Evolutionary conservation across 2,888 invertebrate genomes (phyloP).

Genomic region (Strigamia transsilvanica): DNA sequence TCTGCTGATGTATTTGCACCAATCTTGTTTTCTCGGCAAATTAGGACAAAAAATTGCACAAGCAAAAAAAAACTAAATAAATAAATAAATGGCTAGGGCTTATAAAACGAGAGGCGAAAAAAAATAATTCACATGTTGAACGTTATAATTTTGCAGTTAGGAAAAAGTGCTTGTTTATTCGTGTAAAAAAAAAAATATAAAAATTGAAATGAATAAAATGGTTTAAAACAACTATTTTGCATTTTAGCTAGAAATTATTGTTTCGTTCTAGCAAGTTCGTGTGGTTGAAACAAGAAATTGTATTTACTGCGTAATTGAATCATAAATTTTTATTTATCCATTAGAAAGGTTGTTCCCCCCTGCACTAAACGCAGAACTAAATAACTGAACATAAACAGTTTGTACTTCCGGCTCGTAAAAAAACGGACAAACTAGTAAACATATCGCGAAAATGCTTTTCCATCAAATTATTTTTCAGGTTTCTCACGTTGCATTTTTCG

Average conservation of each 20-base stretch:
- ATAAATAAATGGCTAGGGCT: constrained; percentile 2
- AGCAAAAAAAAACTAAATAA: background rate
- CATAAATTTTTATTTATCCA: background rate
- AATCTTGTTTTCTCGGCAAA: constrained; percentile 27
- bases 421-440: too few relatives aligned
- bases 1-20: constrained; percentile 38
- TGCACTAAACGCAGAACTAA: background rate
- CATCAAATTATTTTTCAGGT: too few relatives aligned
- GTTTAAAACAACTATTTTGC: background rate
- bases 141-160: constrained; percentile 5
- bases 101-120: background rate
- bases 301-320: background rate
- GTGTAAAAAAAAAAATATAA: constrained; percentile 2
- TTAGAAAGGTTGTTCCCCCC: background rate
- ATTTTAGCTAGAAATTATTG: background rate
- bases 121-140: background rate
- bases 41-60: background rate
- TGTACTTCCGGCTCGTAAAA: too few relatives aligned
- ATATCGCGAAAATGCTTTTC: too few relatives aligned
- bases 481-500: too few relatives aligned
- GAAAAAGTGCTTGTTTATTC: constrained; percentile 17
- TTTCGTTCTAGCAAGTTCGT: background rate
- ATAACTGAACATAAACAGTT: background rate
- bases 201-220: background rate
- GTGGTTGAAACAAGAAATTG: background rate